A percentile compares a stretch with the other conserved stretches of the same genome.
Evolutionary conservation across 2,888 invertebrate genomes (phyloP).

Genomic region (Spialia ferax): DNA sequence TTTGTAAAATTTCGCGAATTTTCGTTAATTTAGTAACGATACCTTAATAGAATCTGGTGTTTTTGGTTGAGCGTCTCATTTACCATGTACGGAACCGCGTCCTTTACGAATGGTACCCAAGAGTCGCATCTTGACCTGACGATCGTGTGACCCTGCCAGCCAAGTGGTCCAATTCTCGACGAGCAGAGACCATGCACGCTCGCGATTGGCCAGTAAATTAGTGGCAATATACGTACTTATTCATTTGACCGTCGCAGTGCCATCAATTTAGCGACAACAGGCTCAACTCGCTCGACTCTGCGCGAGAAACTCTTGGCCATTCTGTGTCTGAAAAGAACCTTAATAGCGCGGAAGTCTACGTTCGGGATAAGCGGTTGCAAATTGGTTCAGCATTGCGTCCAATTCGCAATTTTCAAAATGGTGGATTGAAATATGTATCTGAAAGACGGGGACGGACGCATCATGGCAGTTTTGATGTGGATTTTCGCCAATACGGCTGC

Average conservation of each 20-base stretch:
- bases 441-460: slow-evolving; percentile 63
- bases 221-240: slow-evolving; percentile 75
- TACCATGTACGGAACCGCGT: slow-evolving; percentile 51
- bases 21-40: background rate
- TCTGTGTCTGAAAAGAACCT: slow-evolving; percentile 37
- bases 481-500: slow-evolving; percentile 81
- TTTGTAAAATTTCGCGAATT: background rate
- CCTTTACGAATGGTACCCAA: slow-evolving; percentile 53
- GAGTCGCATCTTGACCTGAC: slow-evolving; percentile 64
- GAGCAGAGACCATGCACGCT: slow-evolving; percentile 51
- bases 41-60: background rate
- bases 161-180: slow-evolving; percentile 81
- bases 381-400: slow-evolving; percentile 41
- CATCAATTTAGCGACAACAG: slow-evolving; percentile 73
- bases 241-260: slow-evolving; percentile 72
- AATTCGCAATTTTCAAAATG: slow-evolving; percentile 56
- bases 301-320: slow-evolving; percentile 19
- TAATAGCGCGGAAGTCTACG: slow-evolving; percentile 39
- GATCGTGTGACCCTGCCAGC: slow-evolving; percentile 73
- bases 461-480: slow-evolving; percentile 57
- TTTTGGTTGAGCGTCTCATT: background rate
- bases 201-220: slow-evolving; percentile 79
- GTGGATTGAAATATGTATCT: slow-evolving; percentile 61
- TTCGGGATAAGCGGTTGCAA: slow-evolving; percentile 43
- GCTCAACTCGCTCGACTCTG: slow-evolving; percentile 20